These are phyloP conservation scores for Eulemur coronatus DNA, from an alignment of 2,797 vertebrate genomes.

Conservation along the genomic window DNA sequence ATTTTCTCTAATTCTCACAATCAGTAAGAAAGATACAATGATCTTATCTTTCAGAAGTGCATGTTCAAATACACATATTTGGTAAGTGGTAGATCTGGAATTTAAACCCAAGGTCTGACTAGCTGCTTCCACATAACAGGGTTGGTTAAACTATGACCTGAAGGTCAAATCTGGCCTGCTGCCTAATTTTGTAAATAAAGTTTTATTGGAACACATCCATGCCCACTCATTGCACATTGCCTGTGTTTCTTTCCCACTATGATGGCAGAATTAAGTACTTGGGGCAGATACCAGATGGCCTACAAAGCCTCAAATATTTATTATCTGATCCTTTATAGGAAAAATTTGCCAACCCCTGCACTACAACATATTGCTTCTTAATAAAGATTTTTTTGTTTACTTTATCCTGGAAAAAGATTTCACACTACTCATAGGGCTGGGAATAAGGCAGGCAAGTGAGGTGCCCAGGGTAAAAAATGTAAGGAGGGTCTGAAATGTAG, in stretches of 20 bases:
- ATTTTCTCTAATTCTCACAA: background rate
- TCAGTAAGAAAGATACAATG: background rate
- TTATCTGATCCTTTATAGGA: background rate
- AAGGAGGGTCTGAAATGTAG: background rate
- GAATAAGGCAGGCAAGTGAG: background rate
- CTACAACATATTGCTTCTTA: background rate
- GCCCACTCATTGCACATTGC: background rate
- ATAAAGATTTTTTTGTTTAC: background rate
- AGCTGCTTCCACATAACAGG: background rate
- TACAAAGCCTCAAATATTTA: conserved; percentile 17
- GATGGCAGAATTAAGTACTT: background rate
- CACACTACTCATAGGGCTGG: background rate
- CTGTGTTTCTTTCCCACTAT: background rate
- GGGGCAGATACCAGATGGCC: background rate
- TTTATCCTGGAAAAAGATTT: conserved; percentile 28
- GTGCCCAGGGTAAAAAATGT: background rate
- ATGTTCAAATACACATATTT: background rate
- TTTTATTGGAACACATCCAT: background rate
- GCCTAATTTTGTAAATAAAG: conserved; percentile 43
- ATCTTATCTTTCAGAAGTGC: background rate
- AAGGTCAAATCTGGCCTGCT: background rate
- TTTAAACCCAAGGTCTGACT: background rate
- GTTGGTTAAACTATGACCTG: background rate
- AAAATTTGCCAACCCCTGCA: background rate
- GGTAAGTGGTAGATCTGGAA: background rate